Evolutionary conservation across 1,140 invertebrate genomes (phyloP).

Genomic region (Bathynomus jamesi): DNA sequence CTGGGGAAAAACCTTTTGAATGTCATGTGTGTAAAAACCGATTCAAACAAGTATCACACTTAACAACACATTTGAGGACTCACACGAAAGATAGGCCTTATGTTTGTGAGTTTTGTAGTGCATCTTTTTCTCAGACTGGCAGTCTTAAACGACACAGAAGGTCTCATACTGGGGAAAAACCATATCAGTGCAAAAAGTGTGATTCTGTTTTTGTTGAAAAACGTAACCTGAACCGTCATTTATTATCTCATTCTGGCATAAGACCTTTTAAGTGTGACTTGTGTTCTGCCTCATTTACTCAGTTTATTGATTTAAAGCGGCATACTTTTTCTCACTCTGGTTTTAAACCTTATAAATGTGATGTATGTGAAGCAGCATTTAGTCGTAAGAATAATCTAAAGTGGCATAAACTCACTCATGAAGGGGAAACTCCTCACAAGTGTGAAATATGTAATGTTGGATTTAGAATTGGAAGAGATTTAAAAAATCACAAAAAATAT

Average conservation of each 20-base stretch:
- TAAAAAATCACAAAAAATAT: conserved; percentile 45
- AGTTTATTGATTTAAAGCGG: conserved; percentile 46
- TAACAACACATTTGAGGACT: conserved; percentile 73
- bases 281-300: conserved; percentile 51
- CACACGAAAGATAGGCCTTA: conserved; percentile 53
- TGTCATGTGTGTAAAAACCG: conserved; percentile 49
- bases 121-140: conserved; percentile 33
- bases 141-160: conserved; percentile 31
- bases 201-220: conserved; percentile 38
- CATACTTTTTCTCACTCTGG: conserved; percentile 51
- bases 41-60: conserved; percentile 46
- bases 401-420: conserved; percentile 35
- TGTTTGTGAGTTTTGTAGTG: conserved; percentile 36
- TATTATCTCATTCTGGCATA: conserved; percentile 39
- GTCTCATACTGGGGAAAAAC: conserved; percentile 38
- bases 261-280: conserved; percentile 51
- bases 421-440: conserved; percentile 29
- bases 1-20: conserved; percentile 54
- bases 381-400: conserved; percentile 34
- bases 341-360: conserved; percentile 55
- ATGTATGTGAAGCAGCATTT: conserved; percentile 45
- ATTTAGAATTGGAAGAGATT: conserved; percentile 24
- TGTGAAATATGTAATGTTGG: conserved; percentile 32
- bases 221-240: conserved; percentile 38
- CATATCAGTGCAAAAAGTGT: conserved; percentile 39